Conservation (phyloP, 2,888 invertebrate species). For the Agrotis ipsilon region DNA sequence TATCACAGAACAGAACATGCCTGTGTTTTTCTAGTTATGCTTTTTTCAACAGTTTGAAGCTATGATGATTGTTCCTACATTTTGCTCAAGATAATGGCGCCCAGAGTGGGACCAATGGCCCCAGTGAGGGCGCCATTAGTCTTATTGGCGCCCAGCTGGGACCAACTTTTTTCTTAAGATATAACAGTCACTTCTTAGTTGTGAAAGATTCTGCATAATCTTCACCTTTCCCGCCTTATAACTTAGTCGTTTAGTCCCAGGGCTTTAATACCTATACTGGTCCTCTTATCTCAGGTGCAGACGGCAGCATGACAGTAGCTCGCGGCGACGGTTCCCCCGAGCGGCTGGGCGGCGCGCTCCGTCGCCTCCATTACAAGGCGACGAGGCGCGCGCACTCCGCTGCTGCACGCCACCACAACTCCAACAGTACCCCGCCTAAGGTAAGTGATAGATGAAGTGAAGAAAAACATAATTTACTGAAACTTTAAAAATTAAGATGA, state of each 20-base stretch:
- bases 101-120: not conserved
- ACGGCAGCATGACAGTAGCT: constrained; percentile 87
- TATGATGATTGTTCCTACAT: not conserved
- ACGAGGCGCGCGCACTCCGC: constrained; percentile 90
- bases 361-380: constrained; percentile 93
- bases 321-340: constrained; percentile 87
- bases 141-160: constrained; percentile 12
- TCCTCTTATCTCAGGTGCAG: constrained; percentile 80
- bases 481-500: too few relatives aligned
- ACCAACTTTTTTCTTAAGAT: not conserved
- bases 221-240: not conserved
- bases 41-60: not conserved
- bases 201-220: not conserved
- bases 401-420: constrained; percentile 79
- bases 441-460: constrained; percentile 65
- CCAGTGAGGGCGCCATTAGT: constrained; percentile 10
- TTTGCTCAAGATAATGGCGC: too few relatives aligned
- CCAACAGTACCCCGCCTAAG: constrained; percentile 77
- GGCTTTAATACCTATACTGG: not conserved
- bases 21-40: not conserved
- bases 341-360: constrained; percentile 91
- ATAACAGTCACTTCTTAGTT: too few relatives aligned
- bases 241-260: not conserved
- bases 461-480: too few relatives aligned
- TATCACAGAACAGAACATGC: not conserved